Evolutionary conservation across 2,797 vertebrate genomes (phyloP).

Genomic region (Clarias pachynema): DNA sequence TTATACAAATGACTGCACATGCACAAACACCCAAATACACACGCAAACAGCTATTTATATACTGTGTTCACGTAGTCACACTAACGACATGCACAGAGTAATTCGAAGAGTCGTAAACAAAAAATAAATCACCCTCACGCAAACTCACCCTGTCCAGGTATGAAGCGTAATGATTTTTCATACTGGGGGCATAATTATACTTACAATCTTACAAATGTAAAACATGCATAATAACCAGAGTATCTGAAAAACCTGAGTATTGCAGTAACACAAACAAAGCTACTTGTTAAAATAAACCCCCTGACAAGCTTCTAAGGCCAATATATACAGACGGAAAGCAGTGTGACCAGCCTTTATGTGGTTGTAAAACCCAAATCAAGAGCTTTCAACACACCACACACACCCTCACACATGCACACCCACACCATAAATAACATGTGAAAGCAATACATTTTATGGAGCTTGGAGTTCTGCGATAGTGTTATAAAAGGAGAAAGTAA

Average conservation of each 20-base stretch:
- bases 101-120: background rate
- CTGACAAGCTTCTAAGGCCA: conserved; percentile 1
- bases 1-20: conserved; percentile 70
- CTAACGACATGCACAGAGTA: conserved; percentile 26
- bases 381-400: conserved; percentile 20
- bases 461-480: background rate
- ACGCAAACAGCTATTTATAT: conserved; percentile 43
- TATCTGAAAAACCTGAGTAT: background rate
- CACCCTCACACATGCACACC: background rate
- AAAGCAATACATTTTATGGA: background rate
- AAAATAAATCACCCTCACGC: conserved; percentile 1
- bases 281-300: conserved; percentile 5
- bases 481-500: background rate
- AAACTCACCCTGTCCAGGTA: conserved; percentile 12
- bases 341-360: conserved; percentile 56
- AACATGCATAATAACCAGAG: background rate
- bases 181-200: background rate
- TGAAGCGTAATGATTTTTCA: background rate
- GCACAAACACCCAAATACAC: conserved; percentile 62
- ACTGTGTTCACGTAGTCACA: conserved; percentile 21
- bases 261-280: conserved; percentile 13
- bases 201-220: background rate
- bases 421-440: conserved; percentile 25
- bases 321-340: conserved; percentile 68
- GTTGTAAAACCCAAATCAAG: conserved; percentile 53